Evolutionary conservation across 2,797 vertebrate genomes (phyloP).

Genomic region (Phoebastria nigripes): DNA sequence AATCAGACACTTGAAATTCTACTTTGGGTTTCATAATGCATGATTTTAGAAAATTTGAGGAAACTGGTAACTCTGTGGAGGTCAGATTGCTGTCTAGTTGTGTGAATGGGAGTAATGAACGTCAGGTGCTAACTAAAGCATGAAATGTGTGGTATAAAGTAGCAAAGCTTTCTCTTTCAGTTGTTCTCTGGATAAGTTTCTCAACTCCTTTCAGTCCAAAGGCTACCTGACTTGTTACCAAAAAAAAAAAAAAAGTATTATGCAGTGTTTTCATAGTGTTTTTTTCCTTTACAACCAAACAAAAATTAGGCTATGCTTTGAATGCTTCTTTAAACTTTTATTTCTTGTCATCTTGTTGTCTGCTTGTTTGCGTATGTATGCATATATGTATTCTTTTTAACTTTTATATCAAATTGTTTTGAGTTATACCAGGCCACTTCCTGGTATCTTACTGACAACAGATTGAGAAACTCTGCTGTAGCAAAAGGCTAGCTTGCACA

Average conservation of each 20-base stretch:
- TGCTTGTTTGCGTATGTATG: not conserved
- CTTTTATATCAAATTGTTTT: not conserved
- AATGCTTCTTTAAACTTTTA: not conserved
- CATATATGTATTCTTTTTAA: not conserved
- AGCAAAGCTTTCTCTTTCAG: not conserved
- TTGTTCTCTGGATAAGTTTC: not conserved
- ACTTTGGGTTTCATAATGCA: not conserved
- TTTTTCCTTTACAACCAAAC: not conserved
- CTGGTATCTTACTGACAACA: not conserved
- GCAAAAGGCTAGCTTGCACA: not conserved
- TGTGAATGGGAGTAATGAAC: not conserved
- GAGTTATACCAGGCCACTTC: not conserved
- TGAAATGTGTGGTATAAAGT: not conserved
- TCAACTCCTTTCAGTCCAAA: not conserved
- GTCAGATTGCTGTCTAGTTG: not conserved
- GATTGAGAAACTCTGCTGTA: not conserved
- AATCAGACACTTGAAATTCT: not conserved
- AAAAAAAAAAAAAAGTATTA: not conserved
- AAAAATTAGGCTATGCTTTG: not conserved
- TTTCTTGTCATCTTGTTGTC: not conserved
- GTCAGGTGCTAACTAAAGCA: rapidly evolving
- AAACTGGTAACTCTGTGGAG: not conserved
- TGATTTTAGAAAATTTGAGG: not conserved
- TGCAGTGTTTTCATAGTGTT: not conserved
- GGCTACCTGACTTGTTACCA: not conserved